Conservation (phyloP, 2,797 vertebrate species). For the Bufotes viridis region DNA sequence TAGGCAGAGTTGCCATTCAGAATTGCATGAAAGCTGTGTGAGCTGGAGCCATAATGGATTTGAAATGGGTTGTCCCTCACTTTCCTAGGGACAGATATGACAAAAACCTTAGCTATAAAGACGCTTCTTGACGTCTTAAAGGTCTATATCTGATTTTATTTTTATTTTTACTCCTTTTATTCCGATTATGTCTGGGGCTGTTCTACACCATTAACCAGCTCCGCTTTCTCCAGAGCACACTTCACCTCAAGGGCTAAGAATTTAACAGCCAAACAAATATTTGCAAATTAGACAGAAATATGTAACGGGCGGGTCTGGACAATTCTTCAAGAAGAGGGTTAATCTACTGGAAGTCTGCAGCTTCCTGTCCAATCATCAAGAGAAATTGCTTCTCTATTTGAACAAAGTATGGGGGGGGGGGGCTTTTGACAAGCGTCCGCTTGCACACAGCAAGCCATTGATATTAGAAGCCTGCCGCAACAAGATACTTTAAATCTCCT, state of each 20-base stretch:
- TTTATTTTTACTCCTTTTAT: neutral
- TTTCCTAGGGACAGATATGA: neutral
- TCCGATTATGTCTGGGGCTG: neutral
- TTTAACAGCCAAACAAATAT: constrained; percentile 69
- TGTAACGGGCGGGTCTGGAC: constrained; percentile 72
- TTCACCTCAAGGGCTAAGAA: constrained; percentile 68
- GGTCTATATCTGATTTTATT: too few relatives aligned
- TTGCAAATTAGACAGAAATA: constrained; percentile 70
- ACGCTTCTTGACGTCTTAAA: neutral
- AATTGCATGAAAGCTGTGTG: too few relatives aligned
- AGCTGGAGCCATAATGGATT: neutral
- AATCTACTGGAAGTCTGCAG: constrained; percentile 69
- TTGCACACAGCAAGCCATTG: constrained; percentile 63
- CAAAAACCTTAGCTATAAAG: neutral
- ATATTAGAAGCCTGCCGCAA: constrained; percentile 47
- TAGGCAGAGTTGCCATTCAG: too few relatives aligned
- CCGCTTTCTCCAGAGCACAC: constrained; percentile 17
- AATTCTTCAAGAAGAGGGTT: constrained; percentile 66
- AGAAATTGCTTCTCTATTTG: constrained; percentile 72
- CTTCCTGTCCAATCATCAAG: constrained; percentile 68
- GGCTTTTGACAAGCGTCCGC: constrained; percentile 70
- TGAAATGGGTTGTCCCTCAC: neutral
- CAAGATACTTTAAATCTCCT: constrained; percentile 53
- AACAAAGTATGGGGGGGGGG: constrained; percentile 63
- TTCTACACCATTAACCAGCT: neutral